A percentile compares a stretch with the other conserved stretches of the same genome.
Conservation (phyloP, 1,140 invertebrate genomes). For the Harlomillsia oculata region DNA sequence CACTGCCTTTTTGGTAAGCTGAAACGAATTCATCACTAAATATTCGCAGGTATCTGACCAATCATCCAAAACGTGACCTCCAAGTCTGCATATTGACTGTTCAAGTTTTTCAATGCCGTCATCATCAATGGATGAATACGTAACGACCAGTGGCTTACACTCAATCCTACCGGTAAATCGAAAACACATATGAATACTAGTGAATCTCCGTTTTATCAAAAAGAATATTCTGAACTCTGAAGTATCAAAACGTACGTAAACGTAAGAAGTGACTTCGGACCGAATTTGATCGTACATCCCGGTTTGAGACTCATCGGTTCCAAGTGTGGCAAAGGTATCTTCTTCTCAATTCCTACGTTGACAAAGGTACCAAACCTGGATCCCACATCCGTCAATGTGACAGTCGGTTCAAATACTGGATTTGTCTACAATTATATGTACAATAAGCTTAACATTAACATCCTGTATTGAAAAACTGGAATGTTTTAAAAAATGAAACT, state of each 20-base stretch:
- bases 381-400: conserved; percentile 40
- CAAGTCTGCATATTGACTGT: conserved; percentile 36
- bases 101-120: conserved; percentile 37
- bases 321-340: conserved; percentile 27
- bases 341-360: conserved; percentile 33
- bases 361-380: conserved; percentile 44
- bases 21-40: conserved; percentile 55
- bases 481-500: conserved; percentile 3
- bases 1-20: conserved; percentile 50
- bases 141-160: conserved; percentile 37
- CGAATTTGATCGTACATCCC: conserved; percentile 42
- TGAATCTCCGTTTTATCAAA: too few relatives aligned
- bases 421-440: conserved; percentile 36
- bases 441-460: conserved; percentile 20
- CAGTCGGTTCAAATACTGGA: conserved; percentile 36
- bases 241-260: too few relatives aligned
- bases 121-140: conserved; percentile 33
- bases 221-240: too few relatives aligned
- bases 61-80: conserved; percentile 41
- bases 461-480: conserved; percentile 4
- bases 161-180: conserved; percentile 36
- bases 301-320: conserved; percentile 36
- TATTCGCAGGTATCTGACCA: conserved; percentile 47
- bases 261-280: too few relatives aligned
- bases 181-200: neutral